These are phyloP conservation scores for Spea multiplicata DNA, from an alignment of 2,113 vertebrate species.

Conservation along the genomic window DNA sequence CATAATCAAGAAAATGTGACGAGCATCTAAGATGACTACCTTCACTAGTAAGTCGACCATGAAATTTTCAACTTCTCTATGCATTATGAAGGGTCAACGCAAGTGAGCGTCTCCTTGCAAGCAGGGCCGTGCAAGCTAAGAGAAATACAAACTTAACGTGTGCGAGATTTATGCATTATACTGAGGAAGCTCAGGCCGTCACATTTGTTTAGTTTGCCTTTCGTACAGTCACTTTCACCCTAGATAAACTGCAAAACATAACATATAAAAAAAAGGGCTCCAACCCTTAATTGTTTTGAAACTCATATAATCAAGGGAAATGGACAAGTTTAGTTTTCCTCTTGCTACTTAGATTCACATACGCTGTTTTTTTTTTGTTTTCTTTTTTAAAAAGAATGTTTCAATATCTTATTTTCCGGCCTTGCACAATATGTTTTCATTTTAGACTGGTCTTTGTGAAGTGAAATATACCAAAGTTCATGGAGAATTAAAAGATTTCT, in stretches of 20 bases:
- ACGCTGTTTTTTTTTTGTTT: background rate
- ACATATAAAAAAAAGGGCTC: background rate
- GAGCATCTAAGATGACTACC: too few species aligned
- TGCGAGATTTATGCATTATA: too few species aligned
- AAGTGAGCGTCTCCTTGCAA: too few species aligned
- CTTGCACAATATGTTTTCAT: constrained; percentile 10
- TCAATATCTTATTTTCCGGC: constrained; percentile 20
- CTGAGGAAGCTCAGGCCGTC: background rate
- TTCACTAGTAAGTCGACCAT: too few species aligned
- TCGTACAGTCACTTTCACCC: background rate
- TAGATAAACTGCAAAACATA: background rate
- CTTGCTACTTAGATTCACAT: background rate
- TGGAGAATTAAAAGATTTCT: background rate
- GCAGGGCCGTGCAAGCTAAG: too few species aligned
- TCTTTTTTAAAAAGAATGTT: constrained; percentile 7
- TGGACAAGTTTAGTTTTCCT: background rate
- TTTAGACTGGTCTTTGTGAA: background rate
- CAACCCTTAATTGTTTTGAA: background rate
- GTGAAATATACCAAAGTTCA: constrained; percentile 29
- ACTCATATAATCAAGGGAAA: background rate
- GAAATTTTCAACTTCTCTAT: too few species aligned
- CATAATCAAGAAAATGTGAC: too few species aligned
- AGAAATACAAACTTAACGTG: too few species aligned
- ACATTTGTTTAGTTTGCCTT: background rate
- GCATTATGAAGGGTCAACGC: too few species aligned